Base-by-base conservation (phyloP, 1,140 invertebrate species). In the Mactra quadrangularis region DNA sequence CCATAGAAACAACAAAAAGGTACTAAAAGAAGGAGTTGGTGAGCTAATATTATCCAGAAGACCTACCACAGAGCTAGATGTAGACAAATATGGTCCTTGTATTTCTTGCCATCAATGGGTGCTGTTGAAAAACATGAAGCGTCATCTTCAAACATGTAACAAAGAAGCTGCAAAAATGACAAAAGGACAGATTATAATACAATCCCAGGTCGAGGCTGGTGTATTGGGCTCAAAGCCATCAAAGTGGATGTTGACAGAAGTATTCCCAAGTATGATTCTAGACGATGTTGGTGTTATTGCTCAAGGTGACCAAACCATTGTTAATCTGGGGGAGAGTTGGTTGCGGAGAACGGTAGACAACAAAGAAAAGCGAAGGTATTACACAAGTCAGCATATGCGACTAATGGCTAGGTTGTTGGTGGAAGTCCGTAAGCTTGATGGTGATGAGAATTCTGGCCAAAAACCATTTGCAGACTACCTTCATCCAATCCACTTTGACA, bases 241-340 rank as follows among this genome's bases (percentile, higher is more conserved):
- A 1, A 50, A 71, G 33, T 13, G n/a, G 17, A 71, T 71, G 66
- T 15, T 50, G 11, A 17, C 6, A 41, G 66, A 71, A 71, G 66
- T 71, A 50, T 71, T 71, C 50, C 38, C 38, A 25, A 50, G 4
- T 29, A 71, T 71, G 66, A 17, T 41, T 29, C 2, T 19, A 50
- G 66, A 71, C 50, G 47, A 47, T 25, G 22, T 71, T 13, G 22
- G 17, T 50, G 22, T 19, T 7, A 25, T 71, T 6, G 66, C 66
- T 3, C 66, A 60, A 71, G 50, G 74, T 15, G 66, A 82, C 35
- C 15, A 22, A 22, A 29, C 74, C 19, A 82, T 82, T 59, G 50
- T 82, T n/a, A 33, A 45, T 33, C 33, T 82, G 3, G 68, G 79
- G 33, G 79, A 82, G 22, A 72, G 33, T 19, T 82, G 78, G 79